phyloP scores from a whole-genome alignment of 1,140 invertebrate species.

The Bombus superbus region DNA sequence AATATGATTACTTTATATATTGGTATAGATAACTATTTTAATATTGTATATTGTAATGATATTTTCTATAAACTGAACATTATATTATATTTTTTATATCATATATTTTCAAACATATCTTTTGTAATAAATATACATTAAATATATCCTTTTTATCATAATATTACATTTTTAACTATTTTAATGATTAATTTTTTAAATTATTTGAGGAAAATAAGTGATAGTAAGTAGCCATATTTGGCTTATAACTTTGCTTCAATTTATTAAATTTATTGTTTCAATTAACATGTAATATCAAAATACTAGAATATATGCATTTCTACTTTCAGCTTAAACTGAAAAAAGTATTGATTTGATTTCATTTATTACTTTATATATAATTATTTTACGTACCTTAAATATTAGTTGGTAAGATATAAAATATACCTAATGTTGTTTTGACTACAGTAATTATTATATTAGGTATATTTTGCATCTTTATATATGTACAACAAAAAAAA shows the following conservation, averaged over 20 bases:
- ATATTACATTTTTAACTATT: background rate
- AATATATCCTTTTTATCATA: background rate
- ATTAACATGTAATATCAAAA: background rate
- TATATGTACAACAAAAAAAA: background rate
- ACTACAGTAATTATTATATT: no score
- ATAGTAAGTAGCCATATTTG: background rate
- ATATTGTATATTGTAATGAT: background rate
- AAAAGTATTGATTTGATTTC: background rate
- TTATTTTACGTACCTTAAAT: background rate
- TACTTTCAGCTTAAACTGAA: background rate
- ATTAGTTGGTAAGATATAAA: background rate
- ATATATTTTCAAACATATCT: background rate
- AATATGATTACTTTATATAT: background rate
- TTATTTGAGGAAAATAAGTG: background rate
- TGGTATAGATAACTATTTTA: background rate
- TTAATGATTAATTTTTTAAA: background rate
- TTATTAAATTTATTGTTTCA: background rate
- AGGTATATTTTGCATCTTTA: background rate
- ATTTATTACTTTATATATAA: background rate
- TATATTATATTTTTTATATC: no score
- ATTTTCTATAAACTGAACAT: background rate
- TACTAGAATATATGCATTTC: background rate
- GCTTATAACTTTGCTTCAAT: background rate
- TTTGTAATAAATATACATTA: background rate
- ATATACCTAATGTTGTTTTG: no score